Conservation (phyloP, 1,140 invertebrate genomes). For the Melanaphis sacchari region DNA sequence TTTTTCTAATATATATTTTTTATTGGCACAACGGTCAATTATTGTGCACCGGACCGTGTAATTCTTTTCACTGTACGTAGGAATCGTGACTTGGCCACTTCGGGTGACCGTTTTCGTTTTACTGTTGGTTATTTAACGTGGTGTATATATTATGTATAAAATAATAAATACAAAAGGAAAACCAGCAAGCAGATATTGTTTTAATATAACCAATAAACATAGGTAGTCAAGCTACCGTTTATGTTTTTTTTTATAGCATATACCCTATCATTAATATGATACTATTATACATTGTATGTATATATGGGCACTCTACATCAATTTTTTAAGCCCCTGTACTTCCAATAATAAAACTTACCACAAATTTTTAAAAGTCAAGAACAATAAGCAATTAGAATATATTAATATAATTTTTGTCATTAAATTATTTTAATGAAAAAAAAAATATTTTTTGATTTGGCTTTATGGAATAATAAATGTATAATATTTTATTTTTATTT, state of each 20-base stretch:
- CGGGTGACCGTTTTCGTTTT: not conserved
- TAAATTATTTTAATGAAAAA: too few relatives aligned
- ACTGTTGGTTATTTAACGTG: not conserved
- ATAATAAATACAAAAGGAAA: not conserved
- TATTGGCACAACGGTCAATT: slow-evolving; percentile 29
- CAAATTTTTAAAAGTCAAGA: too few relatives aligned
- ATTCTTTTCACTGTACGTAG: slow-evolving; percentile 9
- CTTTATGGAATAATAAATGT: too few relatives aligned
- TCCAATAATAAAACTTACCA: too few relatives aligned
- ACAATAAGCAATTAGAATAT: too few relatives aligned
- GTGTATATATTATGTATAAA: not conserved
- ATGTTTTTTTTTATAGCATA: not conserved
- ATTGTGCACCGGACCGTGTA: slow-evolving; percentile 30
- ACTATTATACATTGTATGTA: not conserved
- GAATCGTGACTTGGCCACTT: slow-evolving; percentile 38
- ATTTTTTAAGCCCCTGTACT: too few relatives aligned
- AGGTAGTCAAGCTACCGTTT: not conserved
- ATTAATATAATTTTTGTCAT: too few relatives aligned
- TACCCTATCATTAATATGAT: not conserved
- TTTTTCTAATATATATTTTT: not conserved
- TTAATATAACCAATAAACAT: not conserved
- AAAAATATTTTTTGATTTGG: too few relatives aligned
- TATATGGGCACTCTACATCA: too few relatives aligned
- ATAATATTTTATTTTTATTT: too few relatives aligned
- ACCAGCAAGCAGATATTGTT: not conserved